Conservation (phyloP, 1,140 invertebrate species). For the Drosophila lacertosa region DNA sequence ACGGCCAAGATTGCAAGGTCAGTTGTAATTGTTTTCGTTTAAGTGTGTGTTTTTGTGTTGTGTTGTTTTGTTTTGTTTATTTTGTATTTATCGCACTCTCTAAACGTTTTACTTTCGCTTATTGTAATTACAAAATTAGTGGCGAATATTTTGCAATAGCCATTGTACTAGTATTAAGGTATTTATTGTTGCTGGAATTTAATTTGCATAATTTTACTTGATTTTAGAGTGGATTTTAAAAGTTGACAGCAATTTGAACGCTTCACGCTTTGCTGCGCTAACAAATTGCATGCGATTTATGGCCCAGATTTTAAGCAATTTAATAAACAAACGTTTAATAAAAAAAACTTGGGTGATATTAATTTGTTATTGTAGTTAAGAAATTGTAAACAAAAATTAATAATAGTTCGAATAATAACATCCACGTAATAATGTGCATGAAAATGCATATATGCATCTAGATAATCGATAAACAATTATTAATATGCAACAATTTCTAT, state of each 20-base stretch:
- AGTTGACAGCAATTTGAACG: constrained; percentile 26
- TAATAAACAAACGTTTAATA: not conserved
- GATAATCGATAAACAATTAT: not conserved
- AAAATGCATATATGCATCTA: not conserved
- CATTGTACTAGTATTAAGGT: constrained; percentile 14
- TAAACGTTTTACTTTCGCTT: constrained; percentile 59
- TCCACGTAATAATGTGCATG: not conserved
- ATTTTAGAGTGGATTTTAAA: not conserved
- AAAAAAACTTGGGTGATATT: not conserved
- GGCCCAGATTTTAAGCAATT: constrained; percentile 8
- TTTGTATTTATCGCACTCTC: constrained; percentile 35
- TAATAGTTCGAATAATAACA: not conserved
- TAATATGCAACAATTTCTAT: not conserved
- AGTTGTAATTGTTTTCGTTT: constrained; percentile 36
- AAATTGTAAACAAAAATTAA: too few species aligned
- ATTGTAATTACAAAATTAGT: constrained; percentile 41
- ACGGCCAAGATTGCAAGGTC: constrained; percentile 35
- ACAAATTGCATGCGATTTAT: constrained; percentile 33
- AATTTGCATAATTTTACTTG: constrained; percentile 22
- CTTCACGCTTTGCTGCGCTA: constrained; percentile 24
- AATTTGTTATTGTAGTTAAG: not conserved
- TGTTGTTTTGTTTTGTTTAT: constrained; percentile 18
- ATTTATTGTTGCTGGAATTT: constrained; percentile 1
- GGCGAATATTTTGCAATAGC: constrained; percentile 28
- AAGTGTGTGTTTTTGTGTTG: not conserved